Conservation (phyloP, 2,113 vertebrate genomes). For the Daphoenositta chrysoptera region DNA sequence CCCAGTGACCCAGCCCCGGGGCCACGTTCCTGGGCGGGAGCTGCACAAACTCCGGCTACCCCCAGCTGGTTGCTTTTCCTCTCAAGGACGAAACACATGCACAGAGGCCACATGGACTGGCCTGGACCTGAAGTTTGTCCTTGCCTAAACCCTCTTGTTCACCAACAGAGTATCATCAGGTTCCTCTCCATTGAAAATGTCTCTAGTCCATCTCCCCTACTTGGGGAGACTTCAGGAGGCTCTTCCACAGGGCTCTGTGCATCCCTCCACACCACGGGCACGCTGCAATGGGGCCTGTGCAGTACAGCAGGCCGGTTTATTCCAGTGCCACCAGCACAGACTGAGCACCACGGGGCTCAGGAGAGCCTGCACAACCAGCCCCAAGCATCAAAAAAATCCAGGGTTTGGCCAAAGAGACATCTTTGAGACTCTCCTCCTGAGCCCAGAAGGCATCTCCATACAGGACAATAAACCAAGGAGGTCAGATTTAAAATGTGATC, state of each 20-base stretch:
- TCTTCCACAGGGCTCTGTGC: not conserved
- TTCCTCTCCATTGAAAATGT: not conserved
- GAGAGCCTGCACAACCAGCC: not conserved
- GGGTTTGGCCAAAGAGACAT: not conserved
- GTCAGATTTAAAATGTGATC: not conserved
- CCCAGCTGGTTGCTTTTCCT: not conserved
- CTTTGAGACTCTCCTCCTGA: not conserved
- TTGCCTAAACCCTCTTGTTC: not conserved
- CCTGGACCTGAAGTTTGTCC: not conserved
- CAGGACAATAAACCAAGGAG: not conserved
- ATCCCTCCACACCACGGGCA: fast-evolving
- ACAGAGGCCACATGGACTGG: not conserved
- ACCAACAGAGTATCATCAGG: fast-evolving
- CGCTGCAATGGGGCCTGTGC: fast-evolving
- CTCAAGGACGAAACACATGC: not conserved
- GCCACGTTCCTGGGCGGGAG: not conserved
- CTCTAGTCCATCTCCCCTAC: fast-evolving
- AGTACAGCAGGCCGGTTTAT: not conserved
- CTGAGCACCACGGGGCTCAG: fast-evolving
- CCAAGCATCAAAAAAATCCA: not conserved
- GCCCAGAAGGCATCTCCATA: not conserved
- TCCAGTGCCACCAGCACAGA: not conserved
- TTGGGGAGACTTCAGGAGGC: not conserved
- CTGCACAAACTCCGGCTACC: not conserved
- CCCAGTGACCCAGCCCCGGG: not conserved